Percentiles rank a stretch among this genome's conserved stretches.
These are phyloP conservation scores for Heteromyza rotundicornis DNA, from an alignment of 2,888 invertebrate species.

Conservation along the genomic window DNA sequence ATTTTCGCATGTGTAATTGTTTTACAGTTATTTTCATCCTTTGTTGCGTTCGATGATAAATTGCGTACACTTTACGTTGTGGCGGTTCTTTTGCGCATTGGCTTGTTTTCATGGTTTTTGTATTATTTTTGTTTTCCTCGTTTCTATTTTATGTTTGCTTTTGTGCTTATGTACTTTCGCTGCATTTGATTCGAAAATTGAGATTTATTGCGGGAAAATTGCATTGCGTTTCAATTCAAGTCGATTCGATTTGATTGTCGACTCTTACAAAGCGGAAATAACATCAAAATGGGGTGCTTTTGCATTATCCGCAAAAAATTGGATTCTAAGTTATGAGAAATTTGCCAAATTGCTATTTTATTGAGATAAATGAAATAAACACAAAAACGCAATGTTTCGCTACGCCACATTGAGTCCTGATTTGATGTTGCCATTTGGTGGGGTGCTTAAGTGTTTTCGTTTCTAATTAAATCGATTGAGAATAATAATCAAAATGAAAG, in stretches of 20 bases:
- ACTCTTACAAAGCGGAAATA: no score
- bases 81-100: no score
- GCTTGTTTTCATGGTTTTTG: neutral
- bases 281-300: no score
- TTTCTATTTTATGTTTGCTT: neutral
- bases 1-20: constrained; percentile 1
- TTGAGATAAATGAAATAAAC: neutral
- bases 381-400: neutral
- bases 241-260: neutral
- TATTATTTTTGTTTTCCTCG: neutral
- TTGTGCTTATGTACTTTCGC: neutral
- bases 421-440: no score
- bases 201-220: neutral
- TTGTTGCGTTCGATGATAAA: constrained; percentile 1
- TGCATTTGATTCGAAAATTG: neutral
- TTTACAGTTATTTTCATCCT: constrained; percentile 2
- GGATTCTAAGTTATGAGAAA: neutral
- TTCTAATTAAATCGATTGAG: no score
- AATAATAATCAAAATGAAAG: no score
- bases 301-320: no score
- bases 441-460: no score
- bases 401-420: neutral
- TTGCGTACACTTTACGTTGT: neutral
- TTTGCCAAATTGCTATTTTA: neutral
- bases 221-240: neutral